These are phyloP conservation scores for Notothenia coriiceps DNA, from an alignment of 2,113 vertebrate species.

Conservation along the genomic window DNA sequence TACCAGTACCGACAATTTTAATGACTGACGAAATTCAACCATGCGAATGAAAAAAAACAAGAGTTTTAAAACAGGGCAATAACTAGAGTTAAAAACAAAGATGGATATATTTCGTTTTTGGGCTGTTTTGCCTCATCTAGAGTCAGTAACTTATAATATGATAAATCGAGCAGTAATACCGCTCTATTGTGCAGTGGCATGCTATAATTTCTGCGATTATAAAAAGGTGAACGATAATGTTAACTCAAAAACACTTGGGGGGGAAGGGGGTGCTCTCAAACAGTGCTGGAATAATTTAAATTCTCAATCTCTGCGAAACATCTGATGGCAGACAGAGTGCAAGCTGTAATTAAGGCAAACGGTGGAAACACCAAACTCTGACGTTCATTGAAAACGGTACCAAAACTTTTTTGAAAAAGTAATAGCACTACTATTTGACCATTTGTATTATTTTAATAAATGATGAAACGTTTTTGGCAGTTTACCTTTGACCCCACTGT, in stretches of 20 bases:
- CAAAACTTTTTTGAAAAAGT: slow-evolving; percentile 26
- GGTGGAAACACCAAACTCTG: slow-evolving; percentile 62
- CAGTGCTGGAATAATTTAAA: slow-evolving; percentile 31
- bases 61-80: background rate
- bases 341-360: slow-evolving; percentile 77
- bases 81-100: background rate
- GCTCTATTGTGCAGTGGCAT: background rate
- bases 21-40: background rate
- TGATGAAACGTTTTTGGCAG: slow-evolving; percentile 76
- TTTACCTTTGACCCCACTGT: slow-evolving; percentile 73
- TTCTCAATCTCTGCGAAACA: slow-evolving; percentile 33
- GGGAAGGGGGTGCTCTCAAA: background rate
- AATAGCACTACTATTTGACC: slow-evolving; percentile 17
- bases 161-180: background rate
- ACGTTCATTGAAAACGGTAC: slow-evolving; percentile 44
- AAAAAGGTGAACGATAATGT: background rate
- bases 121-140: background rate
- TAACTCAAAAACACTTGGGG: slow-evolving; percentile 13
- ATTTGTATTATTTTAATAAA: slow-evolving; percentile 63
- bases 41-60: background rate
- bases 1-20: background rate
- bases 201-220: background rate
- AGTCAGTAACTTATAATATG: slow-evolving; percentile 13
- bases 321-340: slow-evolving; percentile 52
- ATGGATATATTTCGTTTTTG: background rate